Evolutionary conservation across 2,888 invertebrate genomes (phyloP), one percentile per base, ranked within the genome.

Genomic region (Rhimphoctona megacephalus): DNA sequence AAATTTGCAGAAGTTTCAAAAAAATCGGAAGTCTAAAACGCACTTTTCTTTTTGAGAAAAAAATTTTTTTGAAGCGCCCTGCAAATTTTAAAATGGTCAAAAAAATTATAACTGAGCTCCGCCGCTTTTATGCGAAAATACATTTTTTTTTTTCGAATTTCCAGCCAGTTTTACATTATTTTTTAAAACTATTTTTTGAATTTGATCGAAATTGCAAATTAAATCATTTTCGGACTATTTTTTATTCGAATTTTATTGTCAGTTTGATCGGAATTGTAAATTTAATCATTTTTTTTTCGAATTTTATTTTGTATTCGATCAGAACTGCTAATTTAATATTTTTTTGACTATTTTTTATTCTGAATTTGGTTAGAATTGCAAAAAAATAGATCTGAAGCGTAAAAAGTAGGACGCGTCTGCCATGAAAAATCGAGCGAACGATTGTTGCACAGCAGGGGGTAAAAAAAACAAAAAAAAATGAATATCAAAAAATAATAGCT

Each of bases 401-500:
- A 17, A 61, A 61, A 61, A 61, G 57, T 25, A 30, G 57, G 57
- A 61, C 30, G 57, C 30, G 22, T 4, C 22, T 19, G 54, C 11
- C 1, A 57, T 11, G 57, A 57, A 9, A 57, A 57, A 57, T 25
- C 11, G 22, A 61, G 30, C 30, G 25, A 30, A 14, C 25, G 30
- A 61, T 1, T 22, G 54, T 11, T 25, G 30, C 39, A n/a, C 67
- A 36, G 39, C 39, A 22, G 67, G 67, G 36, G 22, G 11, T 39
- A 9, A 19, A 39, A 4, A 36, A 30, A 61, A 61, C 25, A 25
- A 30, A 17, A 61, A 61, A 19, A 67, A n/a, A 33, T 33, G n/a
- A 61, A 61, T 30, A 25, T 61, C 0, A 61, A 61, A 22, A 49
- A 30, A 43, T 46, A 25, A 72, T 72, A 49, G 67, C 61, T 49